Evolutionary conservation across 2,113 vertebrate species (phyloP).

Genomic region (Caretta caretta): DNA sequence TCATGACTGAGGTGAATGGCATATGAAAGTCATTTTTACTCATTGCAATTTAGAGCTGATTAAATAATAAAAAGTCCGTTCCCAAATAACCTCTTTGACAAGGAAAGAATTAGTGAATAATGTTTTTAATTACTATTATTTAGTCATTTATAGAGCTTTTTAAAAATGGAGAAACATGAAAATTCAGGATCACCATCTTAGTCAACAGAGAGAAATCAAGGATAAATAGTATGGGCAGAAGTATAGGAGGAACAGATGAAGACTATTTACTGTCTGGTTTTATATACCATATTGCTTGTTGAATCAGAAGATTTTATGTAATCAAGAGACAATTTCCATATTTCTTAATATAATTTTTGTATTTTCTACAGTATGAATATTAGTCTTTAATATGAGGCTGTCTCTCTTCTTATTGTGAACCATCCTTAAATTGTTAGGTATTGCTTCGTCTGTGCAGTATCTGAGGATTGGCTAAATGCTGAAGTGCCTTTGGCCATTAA

Average conservation of each 20-base stretch:
- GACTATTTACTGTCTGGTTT: neutral
- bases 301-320: neutral
- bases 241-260: neutral
- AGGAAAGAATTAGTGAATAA: neutral
- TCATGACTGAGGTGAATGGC: rapidly evolving
- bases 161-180: neutral
- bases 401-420: neutral
- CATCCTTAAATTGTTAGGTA: neutral
- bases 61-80: neutral
- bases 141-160: neutral
- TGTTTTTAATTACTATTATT: neutral
- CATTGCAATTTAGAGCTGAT: neutral
- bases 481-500: neutral
- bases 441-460: neutral
- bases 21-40: neutral
- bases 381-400: neutral
- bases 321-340: neutral
- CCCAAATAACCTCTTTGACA: neutral
- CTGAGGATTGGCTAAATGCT: neutral
- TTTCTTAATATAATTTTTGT: neutral
- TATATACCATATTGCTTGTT: neutral
- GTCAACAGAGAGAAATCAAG: neutral
- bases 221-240: neutral
- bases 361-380: neutral
- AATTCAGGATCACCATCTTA: neutral